Percentiles rank a stretch among this genome's conserved stretches.
phyloP scores from a whole-genome alignment of 2,113 vertebrate species.

The Corythoichthys haematopterus region DNA sequence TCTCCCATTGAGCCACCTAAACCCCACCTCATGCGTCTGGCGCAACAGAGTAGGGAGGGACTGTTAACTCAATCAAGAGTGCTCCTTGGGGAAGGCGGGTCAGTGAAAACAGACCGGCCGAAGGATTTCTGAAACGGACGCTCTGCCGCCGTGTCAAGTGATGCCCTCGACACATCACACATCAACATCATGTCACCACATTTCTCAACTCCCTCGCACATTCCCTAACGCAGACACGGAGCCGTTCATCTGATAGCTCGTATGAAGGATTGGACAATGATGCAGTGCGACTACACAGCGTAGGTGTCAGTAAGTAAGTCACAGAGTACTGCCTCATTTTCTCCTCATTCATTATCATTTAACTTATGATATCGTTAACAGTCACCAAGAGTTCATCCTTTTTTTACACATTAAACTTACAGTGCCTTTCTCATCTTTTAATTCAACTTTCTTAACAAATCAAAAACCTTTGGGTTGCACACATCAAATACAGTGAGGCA shows the following conservation, averaged over 20 bases:
- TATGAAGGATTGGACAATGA: background rate
- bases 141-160: background rate
- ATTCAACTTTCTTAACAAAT: too few relatives aligned
- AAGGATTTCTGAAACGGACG: background rate
- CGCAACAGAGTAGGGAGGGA: slow-evolving; percentile 50
- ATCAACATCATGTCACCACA: slow-evolving; percentile 17
- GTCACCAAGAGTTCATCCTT: background rate
- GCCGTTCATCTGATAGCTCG: slow-evolving; percentile 1
- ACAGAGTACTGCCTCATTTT: background rate
- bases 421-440: background rate
- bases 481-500: too few relatives aligned
- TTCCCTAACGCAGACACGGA: slow-evolving; percentile 13
- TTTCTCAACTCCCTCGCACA: slow-evolving; percentile 35
- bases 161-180: slow-evolving; percentile 9
- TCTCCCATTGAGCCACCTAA: slow-evolving; percentile 56
- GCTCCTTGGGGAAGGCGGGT: slow-evolving; percentile 32
- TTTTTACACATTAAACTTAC: background rate
- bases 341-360: background rate
- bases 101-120: slow-evolving; percentile 17
- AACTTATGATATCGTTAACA: background rate
- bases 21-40: slow-evolving; percentile 50
- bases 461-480: too few relatives aligned
- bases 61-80: slow-evolving; percentile 52
- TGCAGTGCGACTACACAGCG: background rate
- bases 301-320: background rate